A percentile compares a stretch with the other conserved stretches of the same genome.
Conservation (phyloP, 53 echinoderm and acorn worm species). For the Holothuria leucospilota region DNA sequence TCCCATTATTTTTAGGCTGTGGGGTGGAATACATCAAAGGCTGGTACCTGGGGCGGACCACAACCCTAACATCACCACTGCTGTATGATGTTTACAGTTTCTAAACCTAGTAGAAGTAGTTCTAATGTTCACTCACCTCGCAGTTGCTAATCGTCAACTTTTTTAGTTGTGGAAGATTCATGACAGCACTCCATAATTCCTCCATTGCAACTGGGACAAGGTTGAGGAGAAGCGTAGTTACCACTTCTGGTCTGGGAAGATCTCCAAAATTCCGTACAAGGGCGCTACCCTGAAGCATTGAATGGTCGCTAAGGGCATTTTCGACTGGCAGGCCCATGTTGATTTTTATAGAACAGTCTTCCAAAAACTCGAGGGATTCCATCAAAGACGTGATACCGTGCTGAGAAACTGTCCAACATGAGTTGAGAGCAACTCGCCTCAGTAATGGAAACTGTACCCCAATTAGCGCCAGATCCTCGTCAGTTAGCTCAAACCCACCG, state of each 20-base stretch:
- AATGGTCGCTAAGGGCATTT: constrained; percentile 83
- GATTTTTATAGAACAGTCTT: constrained; percentile 80
- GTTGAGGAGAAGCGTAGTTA: constrained; percentile 79
- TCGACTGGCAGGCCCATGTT: constrained; percentile 83
- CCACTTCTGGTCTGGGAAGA: constrained; percentile 55
- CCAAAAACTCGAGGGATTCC: constrained; percentile 53
- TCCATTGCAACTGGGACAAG: constrained; percentile 90
- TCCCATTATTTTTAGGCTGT: too few species aligned
- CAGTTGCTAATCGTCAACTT: constrained; percentile 89
- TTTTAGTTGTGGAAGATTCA: constrained; percentile 73
- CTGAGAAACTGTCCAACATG: constrained; percentile 87
- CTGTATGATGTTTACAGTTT: too few species aligned
- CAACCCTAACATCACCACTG: too few species aligned
- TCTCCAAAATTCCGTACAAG: constrained; percentile 71
- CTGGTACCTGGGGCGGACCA: too few species aligned
- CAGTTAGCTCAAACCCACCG: constrained; percentile 86
- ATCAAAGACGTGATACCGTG: constrained; percentile 77
- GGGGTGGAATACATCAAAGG: too few species aligned
- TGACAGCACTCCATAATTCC: constrained; percentile 92
- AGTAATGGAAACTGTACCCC: constrained; percentile 77
- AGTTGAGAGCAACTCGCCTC: constrained; percentile 73
- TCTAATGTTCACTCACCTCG: constrained; percentile 68
- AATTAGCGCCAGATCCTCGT: constrained; percentile 73
- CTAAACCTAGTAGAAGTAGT: too few species aligned
- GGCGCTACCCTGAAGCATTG: constrained; percentile 87